Evolutionary conservation across 2,113 vertebrate genomes (phyloP), one percentile per base, ranked within the genome.

Genomic region (Tursiops truncatus): DNA sequence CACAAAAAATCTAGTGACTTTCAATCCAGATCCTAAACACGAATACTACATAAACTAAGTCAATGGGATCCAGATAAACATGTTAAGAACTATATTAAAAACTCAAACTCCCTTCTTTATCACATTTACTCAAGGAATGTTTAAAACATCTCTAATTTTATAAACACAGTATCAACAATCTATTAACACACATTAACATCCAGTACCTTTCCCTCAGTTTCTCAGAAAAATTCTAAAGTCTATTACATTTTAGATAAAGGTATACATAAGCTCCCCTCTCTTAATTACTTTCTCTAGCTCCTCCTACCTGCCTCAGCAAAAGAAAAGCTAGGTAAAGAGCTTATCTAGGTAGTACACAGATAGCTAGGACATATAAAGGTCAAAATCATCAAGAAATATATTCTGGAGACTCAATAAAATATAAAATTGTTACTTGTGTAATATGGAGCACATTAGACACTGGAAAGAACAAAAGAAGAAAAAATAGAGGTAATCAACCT

Each of bases 381-480:
- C 92, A 97, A 95, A 97, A 71, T 84, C 33, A 96, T 77, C n/a
- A 95, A 92, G n/a, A 14, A 90, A 71, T 77, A 67, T 50, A 70
- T 96, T 71, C 71, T 91, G 77, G 26, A 97, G 77, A 81, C 4
- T 92, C 60, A 91, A 31, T 41, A 38, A 95, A 89, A 56, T 70
- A 88, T 44, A 95, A 80, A 95, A 85, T 60, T 74, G 13, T 82
- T 93, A 81, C 21, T 81, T 92, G 60, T 17, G 31, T 91, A 79
- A 84, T 79, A 63, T 71, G 6, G 36, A 82, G 9, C 9, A 60
- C 33, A 94, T 25, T 2, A 44, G 63, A 86, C 5, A 91, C 12
- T 58, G 71, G 38, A 93, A 79, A 95, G 28, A 80, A 11, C 28
- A 38, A 92, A 95, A 68, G 23, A 94, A 93, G 28, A 79, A 94